A percentile compares a stretch with the other conserved stretches of the same genome.
Evolutionary conservation across 2,113 vertebrate genomes (phyloP).

Genomic region (Dromiciops gliroides): DNA sequence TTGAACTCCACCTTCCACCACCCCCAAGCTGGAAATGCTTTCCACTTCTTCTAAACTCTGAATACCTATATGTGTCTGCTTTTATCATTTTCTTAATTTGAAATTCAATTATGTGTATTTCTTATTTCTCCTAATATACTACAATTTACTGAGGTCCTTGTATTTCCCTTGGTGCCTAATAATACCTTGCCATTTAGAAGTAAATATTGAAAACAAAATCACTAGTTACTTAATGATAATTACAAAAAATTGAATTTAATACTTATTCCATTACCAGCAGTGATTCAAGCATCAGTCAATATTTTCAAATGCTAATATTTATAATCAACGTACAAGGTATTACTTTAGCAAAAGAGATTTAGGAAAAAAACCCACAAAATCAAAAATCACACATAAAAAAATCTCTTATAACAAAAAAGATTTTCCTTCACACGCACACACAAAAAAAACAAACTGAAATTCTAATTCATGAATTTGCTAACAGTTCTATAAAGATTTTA

Average conservation of each 20-base stretch:
- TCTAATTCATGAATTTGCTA: neutral
- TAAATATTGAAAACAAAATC: neutral
- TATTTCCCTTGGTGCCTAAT: neutral
- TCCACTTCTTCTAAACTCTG: neutral
- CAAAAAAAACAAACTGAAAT: neutral
- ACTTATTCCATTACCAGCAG: neutral
- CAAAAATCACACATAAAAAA: too few species aligned
- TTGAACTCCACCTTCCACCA: neutral
- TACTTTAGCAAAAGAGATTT: neutral
- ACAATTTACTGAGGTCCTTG: neutral
- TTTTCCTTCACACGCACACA: neutral
- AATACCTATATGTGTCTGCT: neutral
- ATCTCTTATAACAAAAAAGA: too few species aligned
- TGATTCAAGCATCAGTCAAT: neutral
- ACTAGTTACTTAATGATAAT: neutral
- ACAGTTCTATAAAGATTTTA: neutral
- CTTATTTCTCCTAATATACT: neutral
- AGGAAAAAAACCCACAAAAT: too few species aligned
- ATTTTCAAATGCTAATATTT: neutral
- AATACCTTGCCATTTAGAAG: neutral
- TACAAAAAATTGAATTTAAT: neutral
- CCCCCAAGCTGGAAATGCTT: neutral
- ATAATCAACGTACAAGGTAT: neutral
- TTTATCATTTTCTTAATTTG: neutral
- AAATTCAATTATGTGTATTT: neutral